These are phyloP conservation scores for Nansenia antarctica DNA, from an alignment of 2,113 vertebrate genomes.

Conservation along the genomic window DNA sequence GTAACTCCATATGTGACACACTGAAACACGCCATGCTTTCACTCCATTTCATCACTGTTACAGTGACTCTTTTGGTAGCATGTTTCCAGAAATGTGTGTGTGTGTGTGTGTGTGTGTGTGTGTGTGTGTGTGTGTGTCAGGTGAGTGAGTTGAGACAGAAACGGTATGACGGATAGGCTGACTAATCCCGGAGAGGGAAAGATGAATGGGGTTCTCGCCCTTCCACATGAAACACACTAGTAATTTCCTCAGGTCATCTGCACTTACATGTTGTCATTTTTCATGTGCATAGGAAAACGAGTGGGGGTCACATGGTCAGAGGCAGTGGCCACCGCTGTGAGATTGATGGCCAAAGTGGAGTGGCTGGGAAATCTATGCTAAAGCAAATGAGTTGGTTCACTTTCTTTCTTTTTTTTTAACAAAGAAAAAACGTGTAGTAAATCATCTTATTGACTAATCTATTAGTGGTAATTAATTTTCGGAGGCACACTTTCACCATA, in stretches of 20 bases:
- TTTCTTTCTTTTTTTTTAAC: not conserved
- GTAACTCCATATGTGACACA: not conserved
- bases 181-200: conserved; percentile 26
- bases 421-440: conserved; percentile 34
- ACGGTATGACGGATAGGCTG: conserved; percentile 28
- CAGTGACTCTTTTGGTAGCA: conserved; percentile 7
- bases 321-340: conserved; percentile 4
- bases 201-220: conserved; percentile 29
- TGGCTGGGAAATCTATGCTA: conserved; percentile 7
- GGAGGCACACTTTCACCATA: conserved; percentile 5
- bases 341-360: conserved; percentile 24
- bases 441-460: conserved; percentile 43
- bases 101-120: conserved; percentile 9
- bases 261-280: conserved; percentile 38
- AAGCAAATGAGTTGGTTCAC: conserved; percentile 6
- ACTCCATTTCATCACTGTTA: conserved; percentile 18
- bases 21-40: conserved; percentile 9
- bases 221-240: conserved; percentile 29
- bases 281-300: conserved; percentile 22
- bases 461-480: conserved; percentile 50
- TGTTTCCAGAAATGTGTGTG: not conserved
- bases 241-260: conserved; percentile 49
- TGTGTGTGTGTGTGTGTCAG: not conserved
- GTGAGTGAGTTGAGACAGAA: not conserved
- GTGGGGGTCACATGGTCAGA: conserved; percentile 10